Evolutionary conservation across 2,113 vertebrate genomes (phyloP).

Genomic region (Catharus fuscescens): DNA sequence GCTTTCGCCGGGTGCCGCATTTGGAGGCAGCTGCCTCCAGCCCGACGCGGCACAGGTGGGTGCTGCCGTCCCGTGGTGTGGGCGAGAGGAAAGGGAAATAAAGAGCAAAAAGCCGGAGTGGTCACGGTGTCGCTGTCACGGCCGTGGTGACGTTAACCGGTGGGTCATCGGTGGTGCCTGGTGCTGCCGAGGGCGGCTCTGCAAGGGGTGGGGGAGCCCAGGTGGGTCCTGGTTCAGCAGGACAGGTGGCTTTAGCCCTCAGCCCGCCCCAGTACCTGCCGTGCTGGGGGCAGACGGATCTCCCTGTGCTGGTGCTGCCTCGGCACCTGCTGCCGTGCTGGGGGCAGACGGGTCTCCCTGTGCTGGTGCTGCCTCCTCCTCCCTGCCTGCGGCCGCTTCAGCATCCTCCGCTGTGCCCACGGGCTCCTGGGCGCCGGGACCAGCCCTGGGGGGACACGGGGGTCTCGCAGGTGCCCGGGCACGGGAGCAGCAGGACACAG

Average conservation of each 20-base stretch:
- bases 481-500: accelerated
- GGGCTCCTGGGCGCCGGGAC: accelerated
- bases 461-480: accelerated
- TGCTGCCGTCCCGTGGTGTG: background rate
- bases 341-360: background rate
- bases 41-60: background rate
- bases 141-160: background rate
- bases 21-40: background rate
- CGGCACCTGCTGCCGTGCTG: background rate
- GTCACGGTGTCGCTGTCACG: background rate
- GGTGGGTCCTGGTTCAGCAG: accelerated
- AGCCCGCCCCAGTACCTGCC: background rate
- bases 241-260: accelerated
- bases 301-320: background rate
- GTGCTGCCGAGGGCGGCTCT: background rate
- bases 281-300: accelerated
- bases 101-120: accelerated
- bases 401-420: background rate
- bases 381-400: accelerated
- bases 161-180: accelerated
- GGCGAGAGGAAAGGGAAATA: background rate
- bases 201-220: background rate
- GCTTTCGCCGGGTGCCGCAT: accelerated
- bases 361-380: background rate
- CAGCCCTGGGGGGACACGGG: background rate